Evolutionary conservation across 2,797 vertebrate species (phyloP).

Genomic region (Hozukius guyotensis): DNA sequence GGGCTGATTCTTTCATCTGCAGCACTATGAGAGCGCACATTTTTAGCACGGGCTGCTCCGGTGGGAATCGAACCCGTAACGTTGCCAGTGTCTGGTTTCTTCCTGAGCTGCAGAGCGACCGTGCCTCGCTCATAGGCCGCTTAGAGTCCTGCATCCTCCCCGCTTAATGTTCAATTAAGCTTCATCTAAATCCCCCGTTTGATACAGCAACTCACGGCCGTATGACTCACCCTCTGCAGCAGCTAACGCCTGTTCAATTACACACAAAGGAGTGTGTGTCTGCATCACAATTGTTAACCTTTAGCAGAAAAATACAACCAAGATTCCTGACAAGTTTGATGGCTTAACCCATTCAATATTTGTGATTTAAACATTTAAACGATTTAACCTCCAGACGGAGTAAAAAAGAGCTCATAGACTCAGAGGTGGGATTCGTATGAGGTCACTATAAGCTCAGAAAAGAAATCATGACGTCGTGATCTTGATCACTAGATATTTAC

Average conservation of each 20-base stretch:
- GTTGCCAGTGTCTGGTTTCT: neutral
- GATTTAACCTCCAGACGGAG: neutral
- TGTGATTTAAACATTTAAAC: neutral
- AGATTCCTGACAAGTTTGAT: neutral
- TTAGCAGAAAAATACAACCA: neutral
- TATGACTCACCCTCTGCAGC: constrained; percentile 31
- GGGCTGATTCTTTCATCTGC: constrained; percentile 2
- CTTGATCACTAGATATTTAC: neutral
- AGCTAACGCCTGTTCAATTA: constrained; percentile 18
- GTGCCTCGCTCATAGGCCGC: neutral
- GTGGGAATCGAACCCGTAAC: neutral
- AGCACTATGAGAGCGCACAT: neutral
- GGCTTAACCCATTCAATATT: neutral
- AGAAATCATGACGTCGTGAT: fast-evolving
- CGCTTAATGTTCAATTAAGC: constrained; percentile 29
- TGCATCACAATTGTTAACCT: neutral
- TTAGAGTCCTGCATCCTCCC: neutral
- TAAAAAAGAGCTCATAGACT: neutral
- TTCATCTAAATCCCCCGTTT: constrained; percentile 28
- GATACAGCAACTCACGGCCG: constrained; percentile 9
- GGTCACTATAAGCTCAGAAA: neutral
- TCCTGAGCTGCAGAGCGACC: constrained; percentile 5
- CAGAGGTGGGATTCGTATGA: neutral
- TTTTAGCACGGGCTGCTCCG: neutral
- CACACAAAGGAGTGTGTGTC: neutral